phyloP scores from a whole-genome alignment of 2,113 vertebrate genomes.

The Petroica traversi region DNA sequence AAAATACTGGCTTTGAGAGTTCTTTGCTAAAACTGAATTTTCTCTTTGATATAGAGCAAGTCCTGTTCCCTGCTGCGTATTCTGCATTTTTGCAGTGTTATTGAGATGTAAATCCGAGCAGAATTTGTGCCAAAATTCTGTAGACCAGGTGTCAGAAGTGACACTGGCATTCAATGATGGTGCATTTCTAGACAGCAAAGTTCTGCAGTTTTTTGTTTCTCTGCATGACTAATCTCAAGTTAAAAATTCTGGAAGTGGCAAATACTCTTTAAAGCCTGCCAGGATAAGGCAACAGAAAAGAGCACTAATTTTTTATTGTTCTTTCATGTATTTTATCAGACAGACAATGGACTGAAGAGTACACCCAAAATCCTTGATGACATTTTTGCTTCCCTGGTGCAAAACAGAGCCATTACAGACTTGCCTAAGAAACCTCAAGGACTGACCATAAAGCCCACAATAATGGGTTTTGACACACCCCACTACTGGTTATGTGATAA shows the following conservation, averaged over 20 bases:
- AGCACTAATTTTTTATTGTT: background rate
- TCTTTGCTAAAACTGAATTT: background rate
- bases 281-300: background rate
- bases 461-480: conserved; percentile 80
- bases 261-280: background rate
- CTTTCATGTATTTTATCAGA: conserved; percentile 42
- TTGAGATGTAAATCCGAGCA: background rate
- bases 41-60: background rate
- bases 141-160: background rate
- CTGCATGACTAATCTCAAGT: background rate
- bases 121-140: background rate
- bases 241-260: background rate
- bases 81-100: background rate
- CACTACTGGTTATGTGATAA: conserved; percentile 82
- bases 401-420: conserved; percentile 73
- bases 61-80: background rate
- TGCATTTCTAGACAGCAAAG: background rate
- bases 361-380: conserved; percentile 83
- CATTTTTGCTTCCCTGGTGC: conserved; percentile 83
- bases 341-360: conserved; percentile 77
- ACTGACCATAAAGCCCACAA: conserved; percentile 73
- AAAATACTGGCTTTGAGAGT: background rate
- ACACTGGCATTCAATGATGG: background rate
- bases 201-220: background rate
- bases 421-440: conserved; percentile 72